phyloP scores from a whole-genome alignment of 2,888 invertebrate genomes.

The Tetrapedia diversipes region DNA sequence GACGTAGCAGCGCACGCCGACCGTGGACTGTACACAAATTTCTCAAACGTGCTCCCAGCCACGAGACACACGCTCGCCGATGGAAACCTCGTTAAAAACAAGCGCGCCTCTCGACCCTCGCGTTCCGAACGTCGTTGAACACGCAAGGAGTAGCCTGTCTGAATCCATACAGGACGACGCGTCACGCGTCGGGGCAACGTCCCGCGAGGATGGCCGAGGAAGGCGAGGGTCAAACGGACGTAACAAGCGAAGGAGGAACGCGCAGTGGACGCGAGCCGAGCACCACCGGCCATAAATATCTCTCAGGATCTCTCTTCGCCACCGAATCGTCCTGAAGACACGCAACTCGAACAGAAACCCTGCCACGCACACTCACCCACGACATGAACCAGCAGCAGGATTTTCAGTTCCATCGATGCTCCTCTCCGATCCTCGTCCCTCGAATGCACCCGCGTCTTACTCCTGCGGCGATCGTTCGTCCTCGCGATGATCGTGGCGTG shows the following conservation, averaged over 20 bases:
- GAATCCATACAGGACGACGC: slow-evolving; percentile 53
- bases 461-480: slow-evolving; percentile 22
- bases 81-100: too few relatives aligned
- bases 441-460: slow-evolving; percentile 8
- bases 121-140: too few relatives aligned
- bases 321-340: too few relatives aligned
- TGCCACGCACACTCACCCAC: slow-evolving; percentile 58
- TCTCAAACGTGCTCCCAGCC: too few relatives aligned
- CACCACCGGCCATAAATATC: background rate
- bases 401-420: slow-evolving; percentile 77
- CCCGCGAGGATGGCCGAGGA: slow-evolving; percentile 33
- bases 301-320: too few relatives aligned
- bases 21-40: background rate
- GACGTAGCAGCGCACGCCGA: background rate
- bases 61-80: background rate
- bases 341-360: too few relatives aligned
- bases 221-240: slow-evolving; percentile 17
- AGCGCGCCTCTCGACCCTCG: too few relatives aligned
- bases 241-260: background rate
- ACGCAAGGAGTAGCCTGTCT: too few relatives aligned
- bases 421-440: slow-evolving; percentile 20
- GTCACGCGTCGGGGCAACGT: slow-evolving; percentile 49
- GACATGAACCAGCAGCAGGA: slow-evolving; percentile 72
- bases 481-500: slow-evolving; percentile 35
- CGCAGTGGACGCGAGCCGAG: background rate